These are phyloP conservation scores for Tamias sibiricus DNA, from an alignment of 2,113 vertebrate genomes.

Conservation along the genomic window DNA sequence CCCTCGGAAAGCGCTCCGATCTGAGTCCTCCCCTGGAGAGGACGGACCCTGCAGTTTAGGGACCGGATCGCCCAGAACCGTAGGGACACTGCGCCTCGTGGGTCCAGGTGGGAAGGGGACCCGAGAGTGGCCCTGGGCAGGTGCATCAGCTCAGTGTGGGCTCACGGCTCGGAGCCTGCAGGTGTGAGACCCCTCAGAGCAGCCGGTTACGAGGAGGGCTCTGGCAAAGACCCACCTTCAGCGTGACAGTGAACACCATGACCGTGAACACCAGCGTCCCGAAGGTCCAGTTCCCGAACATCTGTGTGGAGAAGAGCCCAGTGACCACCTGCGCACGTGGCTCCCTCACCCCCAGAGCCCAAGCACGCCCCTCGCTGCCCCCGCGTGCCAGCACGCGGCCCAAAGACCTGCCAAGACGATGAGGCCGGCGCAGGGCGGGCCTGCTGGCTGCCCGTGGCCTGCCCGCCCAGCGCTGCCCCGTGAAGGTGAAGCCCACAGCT, in stretches of 20 bases:
- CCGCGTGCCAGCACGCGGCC: not conserved
- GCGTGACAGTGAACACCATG: constrained; percentile 96
- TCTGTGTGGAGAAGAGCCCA: constrained; percentile 84
- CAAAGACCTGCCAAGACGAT: too few species aligned
- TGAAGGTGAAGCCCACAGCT: not conserved
- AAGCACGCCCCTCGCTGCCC: accelerated
- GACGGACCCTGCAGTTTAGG: not conserved
- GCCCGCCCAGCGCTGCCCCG: accelerated
- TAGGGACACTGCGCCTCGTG: not conserved
- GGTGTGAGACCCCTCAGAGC: too few species aligned
- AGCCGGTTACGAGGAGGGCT: too few species aligned
- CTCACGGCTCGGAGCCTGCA: accelerated
- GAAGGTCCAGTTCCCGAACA: constrained; percentile 99
- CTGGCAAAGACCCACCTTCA: constrained; percentile 90
- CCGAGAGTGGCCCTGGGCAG: not conserved
- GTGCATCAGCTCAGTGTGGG: accelerated
- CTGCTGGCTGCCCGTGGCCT: accelerated
- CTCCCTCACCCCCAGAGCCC: not conserved
- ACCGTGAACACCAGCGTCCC: constrained; percentile 97
- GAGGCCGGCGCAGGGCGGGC: not conserved
- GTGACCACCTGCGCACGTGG: not conserved
- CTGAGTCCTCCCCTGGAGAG: not conserved
- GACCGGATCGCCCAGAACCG: too few species aligned
- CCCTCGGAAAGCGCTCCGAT: not conserved
- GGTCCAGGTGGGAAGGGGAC: not conserved